Evolutionary conservation across 2,888 invertebrate species (phyloP), one percentile per base, ranked within the genome.

Genomic region (Orthosia incerta): DNA sequence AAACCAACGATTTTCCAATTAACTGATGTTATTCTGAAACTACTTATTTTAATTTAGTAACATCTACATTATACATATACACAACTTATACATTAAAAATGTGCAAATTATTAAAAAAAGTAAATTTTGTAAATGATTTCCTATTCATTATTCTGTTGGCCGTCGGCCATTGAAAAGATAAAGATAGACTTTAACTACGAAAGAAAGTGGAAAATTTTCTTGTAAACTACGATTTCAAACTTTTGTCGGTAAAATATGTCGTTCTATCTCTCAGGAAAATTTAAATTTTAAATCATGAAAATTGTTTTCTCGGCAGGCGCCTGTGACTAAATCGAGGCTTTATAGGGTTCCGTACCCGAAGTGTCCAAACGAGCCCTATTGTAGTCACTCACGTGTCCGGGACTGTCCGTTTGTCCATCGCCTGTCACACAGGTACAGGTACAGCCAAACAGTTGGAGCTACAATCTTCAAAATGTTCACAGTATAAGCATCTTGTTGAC

Each of bases 271-370:
- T 71, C 79, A 64, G 51, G 55, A 60, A 71, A 82, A 79, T 79
- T 82, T 70, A 63, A 79, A 83, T 56, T 79, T 78, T 56, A 82
- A 78, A 77, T 82, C 67, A 67, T 78, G 67, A 82, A 79, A 79
- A 67, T 26, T 71, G 23, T 71, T 82, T 69, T 83, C 59, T 12
- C 55, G 16, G 63, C 50, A 26, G 15, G 13, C 39, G 66, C 23
- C n/a, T 12, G 48, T 18, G 20, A 31, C 31, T 56, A 51, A 66
- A 63, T 59, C 20, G 31, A 56, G 3, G 15, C 26, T 26, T 56
- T 7, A 0, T 2, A 45, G n/a, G 26, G 20, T 55, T 63, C 12
- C 16, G n/a, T 51, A n/a, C 51, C 12, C 4, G 12, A 4, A n/a
- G n/a, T n/a, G 39, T 39, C 39, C 39, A 39, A 9, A 39, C 39